A percentile compares a stretch with the other conserved stretches of the same genome.
These are phyloP conservation scores for Suricata suricatta DNA, from an alignment of 2,113 vertebrate genomes.

Conservation along the genomic window DNA sequence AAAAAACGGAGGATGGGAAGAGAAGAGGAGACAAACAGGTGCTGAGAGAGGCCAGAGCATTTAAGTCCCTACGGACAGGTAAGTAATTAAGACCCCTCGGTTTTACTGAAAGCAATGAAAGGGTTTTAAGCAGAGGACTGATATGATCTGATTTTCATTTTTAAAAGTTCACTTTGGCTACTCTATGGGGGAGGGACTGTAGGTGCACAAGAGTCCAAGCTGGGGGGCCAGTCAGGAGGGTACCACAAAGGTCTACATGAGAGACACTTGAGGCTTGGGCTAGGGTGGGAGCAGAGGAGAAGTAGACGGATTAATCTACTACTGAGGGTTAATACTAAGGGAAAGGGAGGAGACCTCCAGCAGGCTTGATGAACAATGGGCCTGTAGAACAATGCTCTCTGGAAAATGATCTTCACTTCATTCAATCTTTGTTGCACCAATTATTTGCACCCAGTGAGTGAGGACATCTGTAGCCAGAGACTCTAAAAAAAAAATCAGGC, in stretches of 20 bases:
- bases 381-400: not conserved
- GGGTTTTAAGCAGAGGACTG: not conserved
- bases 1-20: not conserved
- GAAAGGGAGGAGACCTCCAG: not conserved
- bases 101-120: conserved; percentile 10
- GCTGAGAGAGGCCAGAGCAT: not conserved
- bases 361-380: not conserved
- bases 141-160: not conserved
- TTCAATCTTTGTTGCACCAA: not conserved
- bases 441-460: not conserved
- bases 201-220: not conserved
- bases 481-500: conserved; percentile 10
- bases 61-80: not conserved
- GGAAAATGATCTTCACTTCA: not conserved
- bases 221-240: not conserved
- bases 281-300: not conserved
- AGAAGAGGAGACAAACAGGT: not conserved
- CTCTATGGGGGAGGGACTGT: not conserved
- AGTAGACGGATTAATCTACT: not conserved
- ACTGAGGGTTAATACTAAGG: not conserved
- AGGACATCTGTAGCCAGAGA: not conserved
- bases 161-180: not conserved
- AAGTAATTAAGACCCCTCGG: not conserved
- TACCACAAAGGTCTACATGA: not conserved
- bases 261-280: not conserved